Conservation (phyloP, 2,797 vertebrate species). For the Neosilurus mollespiculum region DNA sequence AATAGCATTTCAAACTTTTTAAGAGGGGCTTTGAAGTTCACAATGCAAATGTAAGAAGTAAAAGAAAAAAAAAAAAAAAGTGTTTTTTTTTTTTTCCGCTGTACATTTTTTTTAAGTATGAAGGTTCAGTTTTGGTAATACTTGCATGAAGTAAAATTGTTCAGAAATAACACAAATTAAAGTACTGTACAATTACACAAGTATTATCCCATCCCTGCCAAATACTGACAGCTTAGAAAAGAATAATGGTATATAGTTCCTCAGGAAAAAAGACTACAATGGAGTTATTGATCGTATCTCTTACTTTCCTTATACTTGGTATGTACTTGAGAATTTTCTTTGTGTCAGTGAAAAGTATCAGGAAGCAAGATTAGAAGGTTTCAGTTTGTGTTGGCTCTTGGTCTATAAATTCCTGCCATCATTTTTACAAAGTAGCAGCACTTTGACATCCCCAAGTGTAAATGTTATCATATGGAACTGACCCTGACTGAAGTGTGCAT, state of each 20-base stretch:
- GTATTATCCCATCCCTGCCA: neutral
- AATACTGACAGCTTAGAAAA: neutral
- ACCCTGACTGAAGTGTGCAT: slow-evolving; percentile 28
- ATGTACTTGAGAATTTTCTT: neutral
- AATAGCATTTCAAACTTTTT: neutral
- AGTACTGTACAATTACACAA: neutral
- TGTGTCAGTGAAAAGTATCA: neutral
- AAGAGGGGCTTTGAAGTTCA: neutral
- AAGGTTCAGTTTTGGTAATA: neutral
- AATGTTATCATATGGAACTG: slow-evolving; percentile 28
- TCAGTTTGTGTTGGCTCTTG: neutral
- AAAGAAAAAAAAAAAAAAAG: neutral
- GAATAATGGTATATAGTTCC: neutral
- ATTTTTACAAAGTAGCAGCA: neutral
- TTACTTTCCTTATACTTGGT: neutral
- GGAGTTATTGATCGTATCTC: neutral
- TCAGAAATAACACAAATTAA: no score
- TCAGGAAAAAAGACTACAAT: neutral
- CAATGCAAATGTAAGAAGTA: neutral
- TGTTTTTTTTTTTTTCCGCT: neutral
- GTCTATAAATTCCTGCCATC: neutral
- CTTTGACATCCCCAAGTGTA: neutral
- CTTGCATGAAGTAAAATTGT: neutral
- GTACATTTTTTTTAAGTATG: neutral
- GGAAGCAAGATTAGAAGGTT: neutral